phyloP scores from a whole-genome alignment of 2,797 vertebrate species.

The Mareca penelope region DNA sequence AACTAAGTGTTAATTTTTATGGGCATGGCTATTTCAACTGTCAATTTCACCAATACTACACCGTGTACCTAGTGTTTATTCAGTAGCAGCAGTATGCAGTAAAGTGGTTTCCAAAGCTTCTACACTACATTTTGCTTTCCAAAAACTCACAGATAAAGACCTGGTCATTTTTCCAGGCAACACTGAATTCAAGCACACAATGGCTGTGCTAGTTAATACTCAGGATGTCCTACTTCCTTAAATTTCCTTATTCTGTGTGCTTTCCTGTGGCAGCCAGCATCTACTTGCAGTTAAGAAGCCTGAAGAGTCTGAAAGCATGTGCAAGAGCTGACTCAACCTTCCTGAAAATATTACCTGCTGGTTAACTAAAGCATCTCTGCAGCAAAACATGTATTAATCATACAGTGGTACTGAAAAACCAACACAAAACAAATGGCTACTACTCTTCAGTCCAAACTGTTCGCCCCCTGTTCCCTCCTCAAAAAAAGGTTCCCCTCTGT shows the following conservation, averaged over 20 bases:
- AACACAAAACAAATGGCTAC: neutral
- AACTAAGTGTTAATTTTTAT: neutral
- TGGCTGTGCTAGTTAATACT: neutral
- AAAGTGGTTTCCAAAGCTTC: neutral
- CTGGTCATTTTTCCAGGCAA: neutral
- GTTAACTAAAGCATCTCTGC: neutral
- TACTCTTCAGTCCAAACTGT: neutral
- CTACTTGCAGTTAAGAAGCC: neutral
- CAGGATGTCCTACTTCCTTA: neutral
- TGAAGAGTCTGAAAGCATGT: neutral
- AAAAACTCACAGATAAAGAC: neutral
- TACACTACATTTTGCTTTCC: neutral
- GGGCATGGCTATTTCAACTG: neutral
- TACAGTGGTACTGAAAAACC: neutral
- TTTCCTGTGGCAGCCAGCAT: neutral
- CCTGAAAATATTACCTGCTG: neutral
- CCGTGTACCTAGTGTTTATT: neutral
- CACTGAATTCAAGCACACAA: neutral
- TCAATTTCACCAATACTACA: neutral
- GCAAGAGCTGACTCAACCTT: neutral
- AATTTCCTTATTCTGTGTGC: neutral
- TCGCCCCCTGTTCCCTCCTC: neutral
- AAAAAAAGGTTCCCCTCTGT: neutral
- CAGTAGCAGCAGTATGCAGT: neutral
- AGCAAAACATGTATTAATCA: neutral